Evolutionary conservation across 1,140 invertebrate genomes (phyloP).

Genomic region (Aphis craccivora): DNA sequence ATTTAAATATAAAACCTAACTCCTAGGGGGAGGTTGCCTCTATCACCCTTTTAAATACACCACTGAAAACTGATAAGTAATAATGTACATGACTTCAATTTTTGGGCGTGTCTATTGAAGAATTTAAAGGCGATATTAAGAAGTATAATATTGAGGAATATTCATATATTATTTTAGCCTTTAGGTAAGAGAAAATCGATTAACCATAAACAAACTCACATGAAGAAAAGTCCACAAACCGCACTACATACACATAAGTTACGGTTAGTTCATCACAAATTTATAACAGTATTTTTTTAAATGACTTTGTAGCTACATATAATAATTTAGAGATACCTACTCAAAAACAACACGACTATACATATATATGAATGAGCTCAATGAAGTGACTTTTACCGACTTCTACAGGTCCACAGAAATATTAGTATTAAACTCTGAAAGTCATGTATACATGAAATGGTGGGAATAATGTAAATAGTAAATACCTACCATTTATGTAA

Average conservation of each 20-base stretch:
- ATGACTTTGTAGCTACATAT: neutral
- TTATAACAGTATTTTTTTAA: neutral
- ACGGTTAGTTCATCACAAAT: neutral
- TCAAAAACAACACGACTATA: neutral
- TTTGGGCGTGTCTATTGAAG: neutral
- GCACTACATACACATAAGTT: neutral
- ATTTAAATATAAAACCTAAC: neutral
- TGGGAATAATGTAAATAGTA: neutral
- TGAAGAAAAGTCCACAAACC: neutral
- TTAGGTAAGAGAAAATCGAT: neutral
- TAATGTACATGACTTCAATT: neutral
- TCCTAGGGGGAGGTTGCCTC: neutral
- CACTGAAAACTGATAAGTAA: neutral
- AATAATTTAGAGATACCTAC: conserved; percentile 9
- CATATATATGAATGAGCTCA: neutral
- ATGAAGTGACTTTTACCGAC: neutral
- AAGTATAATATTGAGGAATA: neutral
- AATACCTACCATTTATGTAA: neutral
- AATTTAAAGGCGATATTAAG: neutral
- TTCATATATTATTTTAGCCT: neutral
- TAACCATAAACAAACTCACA: neutral
- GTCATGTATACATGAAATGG: neutral
- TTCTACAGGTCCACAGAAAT: neutral
- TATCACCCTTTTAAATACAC: neutral
- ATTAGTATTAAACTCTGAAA: conserved; percentile 8